These are phyloP conservation scores for Melinopterus prodromus DNA, from an alignment of 2,888 invertebrate genomes.

Conservation along the genomic window DNA sequence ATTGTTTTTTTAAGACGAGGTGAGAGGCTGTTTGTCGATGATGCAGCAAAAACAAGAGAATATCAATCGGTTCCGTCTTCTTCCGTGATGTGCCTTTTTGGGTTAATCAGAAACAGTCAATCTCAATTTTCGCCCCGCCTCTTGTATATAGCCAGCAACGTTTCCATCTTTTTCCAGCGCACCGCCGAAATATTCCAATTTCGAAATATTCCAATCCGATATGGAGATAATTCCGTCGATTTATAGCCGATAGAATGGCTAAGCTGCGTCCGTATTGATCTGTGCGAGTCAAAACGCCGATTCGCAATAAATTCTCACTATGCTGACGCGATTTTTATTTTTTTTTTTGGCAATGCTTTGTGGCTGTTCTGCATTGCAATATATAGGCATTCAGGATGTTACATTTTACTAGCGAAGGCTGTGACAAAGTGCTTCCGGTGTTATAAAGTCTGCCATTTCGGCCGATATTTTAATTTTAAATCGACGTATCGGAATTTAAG, in stretches of 20 bases:
- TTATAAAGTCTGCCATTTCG: background rate
- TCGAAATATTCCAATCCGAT: background rate
- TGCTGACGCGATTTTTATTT: background rate
- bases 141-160: background rate
- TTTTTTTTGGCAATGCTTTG: background rate
- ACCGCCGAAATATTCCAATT: background rate
- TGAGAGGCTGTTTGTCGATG: background rate
- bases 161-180: background rate
- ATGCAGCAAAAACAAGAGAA: background rate
- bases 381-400: background rate
- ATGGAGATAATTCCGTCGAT: background rate
- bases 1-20: background rate
- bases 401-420: background rate
- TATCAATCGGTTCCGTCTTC: background rate
- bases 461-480: background rate
- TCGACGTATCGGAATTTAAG: background rate
- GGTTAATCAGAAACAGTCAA: conserved; percentile 4
- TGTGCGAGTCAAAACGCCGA: background rate
- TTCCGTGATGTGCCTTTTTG: background rate
- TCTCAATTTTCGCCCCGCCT: background rate
- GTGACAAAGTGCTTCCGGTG: background rate
- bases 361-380: background rate
- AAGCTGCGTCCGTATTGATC: background rate
- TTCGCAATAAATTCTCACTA: background rate
- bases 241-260: background rate